Evolutionary conservation across 2,797 vertebrate genomes (phyloP), one percentile per base, ranked within the genome.

Genomic region (Sebastes hubbsi): DNA sequence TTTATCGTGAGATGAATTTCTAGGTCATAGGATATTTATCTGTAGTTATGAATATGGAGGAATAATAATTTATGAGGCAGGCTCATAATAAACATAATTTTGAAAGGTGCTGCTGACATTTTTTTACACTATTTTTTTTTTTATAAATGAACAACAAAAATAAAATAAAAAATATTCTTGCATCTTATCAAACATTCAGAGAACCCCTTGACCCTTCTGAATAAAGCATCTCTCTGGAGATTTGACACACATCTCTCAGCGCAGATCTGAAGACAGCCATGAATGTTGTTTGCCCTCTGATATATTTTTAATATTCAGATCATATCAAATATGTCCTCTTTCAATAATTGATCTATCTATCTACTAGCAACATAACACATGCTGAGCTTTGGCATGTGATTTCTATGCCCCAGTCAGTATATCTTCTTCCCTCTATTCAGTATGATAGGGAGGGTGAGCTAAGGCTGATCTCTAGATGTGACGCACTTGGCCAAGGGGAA

Each of bases 271-370:
- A 91, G 87, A 85, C 89, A 87, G 87, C 80, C 87, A 87, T 82
- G 89, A 82, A 91, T 91, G 91, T 91, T 94, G 92, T 92, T 94
- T 93, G 92, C 83, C 89, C 92, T 91, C 91, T 92, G 91, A 95
- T 95, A 95, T 95, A 95, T 93, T 94, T 94, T 93, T 94, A 92
- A 94, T 93, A 94, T 93, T 92, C 89, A 92, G 85, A 93, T 94
- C 84, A 92, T 91, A 93, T 94, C 89, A 95, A 94, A 94, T 91
- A 84, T 91, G 88, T 86, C 87, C 82, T 90, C 84, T 89, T 90
- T 95, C 88, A 93, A 93, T 93, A 91, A 93, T 92, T 94, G 88
- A 95, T 94, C 89, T 88, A 92, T 93, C 90, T 82, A 91, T 93
- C 88, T 89, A 83, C 89, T 78, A 32, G 87, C 80, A 92, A 92